These are phyloP conservation scores for Ondatra zibethicus DNA, from an alignment of 2,113 vertebrate species.

Conservation along the genomic window DNA sequence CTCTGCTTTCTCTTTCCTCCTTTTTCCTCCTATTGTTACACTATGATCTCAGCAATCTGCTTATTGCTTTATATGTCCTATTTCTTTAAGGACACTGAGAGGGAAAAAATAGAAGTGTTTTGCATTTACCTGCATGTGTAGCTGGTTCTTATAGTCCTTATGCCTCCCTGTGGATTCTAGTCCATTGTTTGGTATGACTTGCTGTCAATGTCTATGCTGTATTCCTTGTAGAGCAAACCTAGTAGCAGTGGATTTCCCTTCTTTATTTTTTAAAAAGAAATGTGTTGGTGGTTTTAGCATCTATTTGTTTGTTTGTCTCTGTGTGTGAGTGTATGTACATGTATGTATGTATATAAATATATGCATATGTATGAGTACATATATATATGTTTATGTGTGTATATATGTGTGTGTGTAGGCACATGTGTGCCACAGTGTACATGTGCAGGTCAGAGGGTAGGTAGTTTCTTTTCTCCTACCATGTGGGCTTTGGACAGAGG, in stretches of 20 bases:
- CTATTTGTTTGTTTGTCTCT: background rate
- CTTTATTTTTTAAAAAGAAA: background rate
- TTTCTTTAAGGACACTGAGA: background rate
- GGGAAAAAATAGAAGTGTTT: background rate
- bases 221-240: background rate
- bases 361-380: background rate
- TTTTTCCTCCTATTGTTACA: background rate
- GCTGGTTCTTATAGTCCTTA: background rate
- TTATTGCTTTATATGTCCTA: background rate
- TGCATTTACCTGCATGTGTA: background rate
- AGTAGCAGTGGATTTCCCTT: background rate
- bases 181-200: background rate
- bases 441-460: background rate
- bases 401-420: background rate
- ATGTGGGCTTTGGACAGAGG: background rate
- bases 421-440: background rate
- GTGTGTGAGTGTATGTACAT: background rate
- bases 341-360: background rate
- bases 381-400: fast-evolving
- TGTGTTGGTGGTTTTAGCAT: background rate
- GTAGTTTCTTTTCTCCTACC: background rate
- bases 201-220: background rate
- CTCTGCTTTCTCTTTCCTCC: background rate
- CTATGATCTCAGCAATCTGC: background rate
- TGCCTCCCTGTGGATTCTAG: background rate